These are phyloP conservation scores for human (Homo sapiens) DNA, from an alignment of 2,113 vertebrate genomes.

Conservation along the genomic window GRCh38 chr5:26937501-26938000, in stretches of 20 bases:
- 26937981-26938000: not conserved
- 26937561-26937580: not conserved
- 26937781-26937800: not conserved
- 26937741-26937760: not conserved
- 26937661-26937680: not conserved
- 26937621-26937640: not conserved
- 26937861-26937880: not conserved
- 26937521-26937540: not conserved
- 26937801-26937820: accelerated
- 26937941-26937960: not conserved
- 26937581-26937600: not conserved
- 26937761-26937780: not conserved
- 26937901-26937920: not conserved
- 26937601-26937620: not conserved
- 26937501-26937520: too few species aligned
- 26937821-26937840: not conserved
- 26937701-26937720: not conserved
- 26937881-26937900: not conserved
- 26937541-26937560: not conserved
- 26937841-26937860: not conserved
- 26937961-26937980: not conserved
- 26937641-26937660: not conserved
- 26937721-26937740: not conserved
- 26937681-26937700: not conserved
- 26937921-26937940: not conserved